Conservation (phyloP, 2,888 invertebrate species). For the Scaeva pyrastri region DNA sequence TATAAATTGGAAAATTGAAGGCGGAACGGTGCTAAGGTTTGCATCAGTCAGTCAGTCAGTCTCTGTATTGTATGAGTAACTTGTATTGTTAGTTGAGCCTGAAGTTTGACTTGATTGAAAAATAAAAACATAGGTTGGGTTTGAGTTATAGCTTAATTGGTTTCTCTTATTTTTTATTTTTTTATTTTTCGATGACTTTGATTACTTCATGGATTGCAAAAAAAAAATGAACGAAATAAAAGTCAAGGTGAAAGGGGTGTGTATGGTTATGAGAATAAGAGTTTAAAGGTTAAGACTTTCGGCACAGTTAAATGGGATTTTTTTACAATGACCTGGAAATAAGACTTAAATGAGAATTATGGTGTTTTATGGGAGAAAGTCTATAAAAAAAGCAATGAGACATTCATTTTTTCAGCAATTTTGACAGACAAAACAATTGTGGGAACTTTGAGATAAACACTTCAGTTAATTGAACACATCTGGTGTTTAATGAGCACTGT, state of each 20-base stretch:
- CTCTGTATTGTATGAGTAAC: background rate
- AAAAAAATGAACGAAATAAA: background rate
- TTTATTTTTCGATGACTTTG: no score
- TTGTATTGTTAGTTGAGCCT: background rate
- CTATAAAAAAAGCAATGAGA: no score
- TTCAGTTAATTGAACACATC: no score
- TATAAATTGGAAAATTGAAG: conserved; percentile 45
- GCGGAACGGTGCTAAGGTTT: conserved; percentile 33
- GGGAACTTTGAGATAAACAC: no score
- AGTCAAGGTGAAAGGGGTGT: conserved; percentile 38
- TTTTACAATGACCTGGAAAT: background rate
- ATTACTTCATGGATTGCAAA: background rate
- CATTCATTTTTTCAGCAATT: background rate
- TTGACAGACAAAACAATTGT: no score
- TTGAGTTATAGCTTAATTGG: conserved; percentile 3
- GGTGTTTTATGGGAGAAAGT: background rate
- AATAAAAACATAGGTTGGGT: conserved; percentile 1
- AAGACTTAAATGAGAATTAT: background rate
- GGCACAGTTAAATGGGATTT: background rate
- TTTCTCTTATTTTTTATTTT: conserved; percentile 11
- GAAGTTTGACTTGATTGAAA: background rate
- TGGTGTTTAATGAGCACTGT: no score
- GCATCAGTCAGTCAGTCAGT: background rate
- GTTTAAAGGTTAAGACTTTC: background rate
- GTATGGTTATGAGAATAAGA: background rate